Percentiles rank a stretch among this genome's conserved stretches.
Evolutionary conservation across 1,140 invertebrate species (phyloP).

Genomic region (Mylabris phalerata): DNA sequence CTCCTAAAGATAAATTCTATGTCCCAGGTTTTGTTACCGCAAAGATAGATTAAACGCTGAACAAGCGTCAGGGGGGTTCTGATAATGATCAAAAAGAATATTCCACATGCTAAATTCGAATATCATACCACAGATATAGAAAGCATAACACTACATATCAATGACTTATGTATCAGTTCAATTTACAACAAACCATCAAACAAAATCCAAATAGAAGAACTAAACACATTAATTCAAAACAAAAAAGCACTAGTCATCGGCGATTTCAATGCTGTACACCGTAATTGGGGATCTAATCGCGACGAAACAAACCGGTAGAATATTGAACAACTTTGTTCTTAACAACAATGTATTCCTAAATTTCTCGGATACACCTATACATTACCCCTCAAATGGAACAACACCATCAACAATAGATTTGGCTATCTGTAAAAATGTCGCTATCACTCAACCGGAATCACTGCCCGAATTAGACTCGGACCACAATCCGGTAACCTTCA

Average conservation of each 20-base stretch:
- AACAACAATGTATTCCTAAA: not conserved
- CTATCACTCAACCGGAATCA: not conserved
- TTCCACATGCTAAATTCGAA: not conserved
- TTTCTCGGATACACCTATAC: not conserved
- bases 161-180: not conserved
- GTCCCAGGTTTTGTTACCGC: not conserved
- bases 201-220: not conserved
- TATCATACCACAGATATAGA: not conserved
- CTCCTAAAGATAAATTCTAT: not conserved
- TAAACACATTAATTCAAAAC: not conserved
- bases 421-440: too few species aligned
- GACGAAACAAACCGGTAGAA: not conserved
- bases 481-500: constrained; percentile 2
- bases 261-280: not conserved
- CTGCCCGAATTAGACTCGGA: not conserved
- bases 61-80: not conserved
- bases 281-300: not conserved
- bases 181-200: not conserved
- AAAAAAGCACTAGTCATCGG: not conserved
- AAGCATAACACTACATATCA: not conserved
- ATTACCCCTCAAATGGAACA: not conserved
- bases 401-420: too few species aligned
- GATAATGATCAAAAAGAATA: not conserved
- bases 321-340: not conserved
- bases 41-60: not conserved